Conservation (phyloP, 2,113 vertebrate genomes). For the Phycodurus eques region DNA sequence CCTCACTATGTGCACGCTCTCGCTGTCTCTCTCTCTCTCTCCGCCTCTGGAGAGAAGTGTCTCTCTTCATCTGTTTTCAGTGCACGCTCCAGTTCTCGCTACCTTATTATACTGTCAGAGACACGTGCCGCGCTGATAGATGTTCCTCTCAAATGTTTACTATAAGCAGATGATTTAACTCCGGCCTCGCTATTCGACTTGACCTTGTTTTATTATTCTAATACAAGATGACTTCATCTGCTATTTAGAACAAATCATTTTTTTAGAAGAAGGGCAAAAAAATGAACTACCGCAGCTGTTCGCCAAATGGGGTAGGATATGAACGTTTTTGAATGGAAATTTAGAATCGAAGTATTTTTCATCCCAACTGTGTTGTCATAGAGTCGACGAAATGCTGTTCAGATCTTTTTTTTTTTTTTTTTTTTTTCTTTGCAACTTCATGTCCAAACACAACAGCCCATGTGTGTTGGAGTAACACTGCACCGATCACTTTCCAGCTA, state of each 20-base stretch:
- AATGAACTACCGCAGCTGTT: conserved; percentile 11
- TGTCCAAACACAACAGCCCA: conserved; percentile 36
- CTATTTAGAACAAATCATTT: conserved; percentile 60
- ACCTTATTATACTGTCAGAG: conserved; percentile 73
- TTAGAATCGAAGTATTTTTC: background rate
- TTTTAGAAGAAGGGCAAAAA: conserved; percentile 35
- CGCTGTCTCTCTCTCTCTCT: conserved; percentile 15
- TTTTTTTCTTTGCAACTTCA: conserved; percentile 7
- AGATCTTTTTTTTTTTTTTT: conserved; percentile 7
- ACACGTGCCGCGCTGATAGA: conserved; percentile 70
- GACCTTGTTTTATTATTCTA: conserved; percentile 57
- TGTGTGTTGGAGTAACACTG: conserved; percentile 31
- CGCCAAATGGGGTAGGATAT: conserved; percentile 6
- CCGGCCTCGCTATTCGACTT: conserved; percentile 52
- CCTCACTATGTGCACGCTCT: conserved; percentile 12
- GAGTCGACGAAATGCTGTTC: conserved; percentile 15
- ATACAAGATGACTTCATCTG: conserved; percentile 66
- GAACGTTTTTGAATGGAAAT: conserved; percentile 18
- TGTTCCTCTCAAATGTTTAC: conserved; percentile 72
- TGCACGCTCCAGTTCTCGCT: conserved; percentile 57
- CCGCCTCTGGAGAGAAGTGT: conserved; percentile 43
- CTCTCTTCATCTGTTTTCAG: conserved; percentile 69
- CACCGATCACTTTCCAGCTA: conserved; percentile 23
- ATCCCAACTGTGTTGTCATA: conserved; percentile 15
- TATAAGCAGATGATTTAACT: conserved; percentile 71